Conservation (phyloP, 2,888 invertebrate species). For the Sinopyrophorus schimmeli region DNA sequence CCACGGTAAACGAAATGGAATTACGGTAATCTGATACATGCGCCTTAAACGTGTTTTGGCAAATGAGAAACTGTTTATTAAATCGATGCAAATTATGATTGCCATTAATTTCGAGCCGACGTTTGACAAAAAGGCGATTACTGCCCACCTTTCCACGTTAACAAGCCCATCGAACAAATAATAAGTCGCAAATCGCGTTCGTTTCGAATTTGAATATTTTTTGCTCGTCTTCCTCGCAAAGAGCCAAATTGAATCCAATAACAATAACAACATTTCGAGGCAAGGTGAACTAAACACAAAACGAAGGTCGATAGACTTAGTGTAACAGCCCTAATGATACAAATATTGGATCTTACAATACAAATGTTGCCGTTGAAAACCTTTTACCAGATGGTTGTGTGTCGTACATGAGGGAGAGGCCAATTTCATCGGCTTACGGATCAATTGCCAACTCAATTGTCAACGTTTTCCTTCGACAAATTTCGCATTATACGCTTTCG, state of each 20-base stretch:
- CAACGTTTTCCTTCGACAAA: conserved; percentile 19
- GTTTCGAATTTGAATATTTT: too few relatives aligned
- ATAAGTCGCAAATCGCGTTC: too few relatives aligned
- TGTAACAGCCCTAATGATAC: conserved; percentile 37
- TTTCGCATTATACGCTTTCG: conserved; percentile 6
- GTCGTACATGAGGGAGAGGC: conserved; percentile 30
- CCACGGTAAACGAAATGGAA: conserved; percentile 47
- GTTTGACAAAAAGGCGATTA: too few relatives aligned
- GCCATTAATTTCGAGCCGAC: not conserved
- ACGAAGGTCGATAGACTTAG: conserved; percentile 24
- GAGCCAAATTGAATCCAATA: conserved; percentile 32
- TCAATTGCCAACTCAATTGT: conserved; percentile 38
- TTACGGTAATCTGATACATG: conserved; percentile 54
- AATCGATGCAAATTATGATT: conserved; percentile 27
- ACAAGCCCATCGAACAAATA: too few relatives aligned
- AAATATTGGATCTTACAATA: conserved; percentile 36
- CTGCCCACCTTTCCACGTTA: too few relatives aligned
- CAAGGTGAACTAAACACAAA: conserved; percentile 26
- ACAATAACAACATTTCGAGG: conserved; percentile 27
- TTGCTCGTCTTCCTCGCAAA: too few relatives aligned
- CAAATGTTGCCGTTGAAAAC: conserved; percentile 36
- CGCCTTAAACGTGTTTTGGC: conserved; percentile 53
- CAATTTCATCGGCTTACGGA: conserved; percentile 41
- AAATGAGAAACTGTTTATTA: conserved; percentile 55
- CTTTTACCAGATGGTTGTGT: conserved; percentile 40